A percentile compares a stretch with the other conserved stretches of the same genome.
Evolutionary conservation across 2,888 invertebrate species (phyloP).

Genomic region (Lamproptera curius): DNA sequence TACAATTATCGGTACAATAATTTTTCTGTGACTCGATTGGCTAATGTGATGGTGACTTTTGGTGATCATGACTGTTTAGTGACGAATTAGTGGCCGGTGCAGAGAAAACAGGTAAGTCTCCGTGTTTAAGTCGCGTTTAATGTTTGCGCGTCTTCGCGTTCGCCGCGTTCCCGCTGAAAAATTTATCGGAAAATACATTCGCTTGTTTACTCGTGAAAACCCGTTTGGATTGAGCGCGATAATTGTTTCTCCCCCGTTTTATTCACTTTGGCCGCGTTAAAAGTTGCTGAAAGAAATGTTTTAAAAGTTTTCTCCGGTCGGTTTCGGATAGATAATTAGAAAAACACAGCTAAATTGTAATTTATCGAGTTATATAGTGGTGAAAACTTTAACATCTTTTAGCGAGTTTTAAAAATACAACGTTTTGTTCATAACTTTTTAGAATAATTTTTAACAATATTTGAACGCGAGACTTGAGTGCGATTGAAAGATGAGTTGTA

Average conservation of each 20-base stretch:
- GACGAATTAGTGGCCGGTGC: constrained; percentile 37
- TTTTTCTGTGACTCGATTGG: constrained; percentile 41
- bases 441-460: too few relatives aligned
- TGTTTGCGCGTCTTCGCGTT: constrained; percentile 9
- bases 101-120: constrained; percentile 52
- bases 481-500: too few relatives aligned
- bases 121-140: constrained; percentile 15
- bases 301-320: background rate
- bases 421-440: background rate
- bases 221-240: background rate
- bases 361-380: too few relatives aligned
- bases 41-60: constrained; percentile 42
- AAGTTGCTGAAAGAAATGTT: background rate
- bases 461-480: too few relatives aligned
- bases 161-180: background rate
- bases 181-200: background rate
- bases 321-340: background rate
- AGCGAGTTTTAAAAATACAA: background rate
- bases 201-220: background rate
- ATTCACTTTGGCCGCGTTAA: background rate
- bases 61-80: constrained; percentile 42
- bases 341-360: too few relatives aligned
- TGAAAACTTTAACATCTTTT: too few relatives aligned
- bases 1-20: constrained; percentile 30
- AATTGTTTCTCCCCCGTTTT: background rate